Percentiles rank a stretch among this genome's conserved stretches.
phyloP scores from a whole-genome alignment of 2,797 vertebrate species.

The Acrocephalus scirpaceus region DNA sequence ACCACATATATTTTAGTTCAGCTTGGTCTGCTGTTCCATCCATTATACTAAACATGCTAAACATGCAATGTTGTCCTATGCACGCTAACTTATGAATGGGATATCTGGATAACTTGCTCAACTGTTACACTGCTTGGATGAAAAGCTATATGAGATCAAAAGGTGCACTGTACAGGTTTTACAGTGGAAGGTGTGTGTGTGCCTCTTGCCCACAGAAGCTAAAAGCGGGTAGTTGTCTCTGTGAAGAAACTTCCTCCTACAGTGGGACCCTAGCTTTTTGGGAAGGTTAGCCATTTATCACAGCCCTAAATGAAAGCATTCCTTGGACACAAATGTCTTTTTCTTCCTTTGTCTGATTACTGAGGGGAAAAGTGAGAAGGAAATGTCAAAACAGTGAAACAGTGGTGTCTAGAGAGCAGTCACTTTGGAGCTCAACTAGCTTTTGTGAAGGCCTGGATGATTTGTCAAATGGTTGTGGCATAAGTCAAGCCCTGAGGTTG shows the following conservation, averaged over 20 bases:
- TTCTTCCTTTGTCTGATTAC: slow-evolving; percentile 90
- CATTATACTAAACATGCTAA: neutral
- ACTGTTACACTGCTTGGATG: neutral
- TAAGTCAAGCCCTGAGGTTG: slow-evolving; percentile 98
- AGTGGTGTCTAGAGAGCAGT: slow-evolving; percentile 82
- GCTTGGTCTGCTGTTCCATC: neutral
- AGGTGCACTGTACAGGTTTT: neutral
- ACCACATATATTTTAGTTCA: neutral
- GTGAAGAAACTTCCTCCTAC: slow-evolving; percentile 84
- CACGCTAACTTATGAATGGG: neutral
- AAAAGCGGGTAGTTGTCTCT: slow-evolving; percentile 79
- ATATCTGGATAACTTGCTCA: neutral
- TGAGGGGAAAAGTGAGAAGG: slow-evolving; percentile 88
- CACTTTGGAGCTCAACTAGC: slow-evolving; percentile 86
- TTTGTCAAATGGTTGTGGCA: slow-evolving; percentile 97
- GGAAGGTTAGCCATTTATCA: slow-evolving; percentile 95
- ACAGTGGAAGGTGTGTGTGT: neutral
- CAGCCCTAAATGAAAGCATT: slow-evolving; percentile 94
- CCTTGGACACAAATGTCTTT: slow-evolving; percentile 90
- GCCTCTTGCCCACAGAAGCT: slow-evolving; percentile 17
- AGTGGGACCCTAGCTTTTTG: slow-evolving; percentile 82
- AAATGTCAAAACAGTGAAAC: slow-evolving; percentile 85
- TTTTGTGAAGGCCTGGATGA: slow-evolving; percentile 89
- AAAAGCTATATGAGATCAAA: slow-evolving; percentile 1
- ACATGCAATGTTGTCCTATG: neutral